Conservation (phyloP, 2,113 vertebrate species). For the Paedocypris sp. region DNA sequence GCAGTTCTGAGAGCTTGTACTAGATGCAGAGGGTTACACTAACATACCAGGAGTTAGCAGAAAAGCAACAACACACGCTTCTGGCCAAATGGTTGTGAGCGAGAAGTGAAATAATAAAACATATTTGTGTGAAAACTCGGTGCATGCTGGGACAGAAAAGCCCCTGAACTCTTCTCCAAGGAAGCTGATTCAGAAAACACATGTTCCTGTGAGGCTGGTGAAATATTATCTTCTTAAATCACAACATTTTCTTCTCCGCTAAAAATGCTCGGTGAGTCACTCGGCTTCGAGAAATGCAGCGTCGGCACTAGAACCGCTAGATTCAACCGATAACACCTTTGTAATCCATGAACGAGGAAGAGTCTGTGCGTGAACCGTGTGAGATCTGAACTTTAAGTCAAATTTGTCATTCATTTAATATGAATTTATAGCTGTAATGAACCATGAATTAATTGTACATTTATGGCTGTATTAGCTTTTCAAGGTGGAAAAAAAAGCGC, state of each 20-base stretch:
- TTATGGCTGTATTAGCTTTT: no score
- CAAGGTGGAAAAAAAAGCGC: no score
- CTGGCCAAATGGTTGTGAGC: conserved; percentile 27
- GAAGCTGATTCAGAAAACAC: conserved; percentile 55
- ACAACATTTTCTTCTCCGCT: conserved; percentile 60
- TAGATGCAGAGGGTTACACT: no score
- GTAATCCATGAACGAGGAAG: no score
- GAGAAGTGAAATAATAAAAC: conserved; percentile 22
- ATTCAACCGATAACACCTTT: no score
- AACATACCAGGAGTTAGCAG: conserved; percentile 46
- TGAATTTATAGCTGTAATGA: no score
- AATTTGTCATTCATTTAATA: no score
- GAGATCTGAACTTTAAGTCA: no score
- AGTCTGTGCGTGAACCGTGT: no score
- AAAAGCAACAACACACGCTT: conserved; percentile 29
- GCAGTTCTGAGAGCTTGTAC: no score
- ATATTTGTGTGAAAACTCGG: conserved; percentile 39
- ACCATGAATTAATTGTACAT: no score
- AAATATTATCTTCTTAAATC: conserved; percentile 66
- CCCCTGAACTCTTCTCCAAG: conserved; percentile 45
- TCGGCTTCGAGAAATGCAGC: conserved; percentile 51
- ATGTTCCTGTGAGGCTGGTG: conserved; percentile 57
- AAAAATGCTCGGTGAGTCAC: conserved; percentile 60
- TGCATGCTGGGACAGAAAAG: conserved; percentile 49
- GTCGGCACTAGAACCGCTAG: no score